These are phyloP conservation scores for Harpegnathos saltator DNA, from an alignment of 1,140 invertebrate genomes.

Conservation along the genomic window DNA sequence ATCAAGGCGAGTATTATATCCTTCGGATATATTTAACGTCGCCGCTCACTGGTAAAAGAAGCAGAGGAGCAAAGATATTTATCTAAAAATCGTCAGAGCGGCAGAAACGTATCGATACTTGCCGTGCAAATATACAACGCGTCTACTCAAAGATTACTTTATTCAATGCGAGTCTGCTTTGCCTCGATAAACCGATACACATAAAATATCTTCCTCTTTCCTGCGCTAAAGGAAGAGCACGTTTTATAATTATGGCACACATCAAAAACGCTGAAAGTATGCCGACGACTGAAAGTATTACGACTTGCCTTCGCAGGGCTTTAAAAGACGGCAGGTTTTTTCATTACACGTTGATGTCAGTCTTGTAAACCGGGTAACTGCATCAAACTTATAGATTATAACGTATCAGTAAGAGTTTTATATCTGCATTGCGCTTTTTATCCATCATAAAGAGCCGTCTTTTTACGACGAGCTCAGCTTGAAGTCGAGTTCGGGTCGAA, in stretches of 20 bases:
- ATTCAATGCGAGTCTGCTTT: neutral
- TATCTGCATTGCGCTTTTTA: slow-evolving; percentile 3
- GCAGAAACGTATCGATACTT: neutral
- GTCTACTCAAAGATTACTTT: neutral
- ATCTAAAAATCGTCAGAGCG: neutral
- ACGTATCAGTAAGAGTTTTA: neutral
- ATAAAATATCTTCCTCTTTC: neutral
- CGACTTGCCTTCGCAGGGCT: neutral
- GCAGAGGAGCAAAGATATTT: neutral
- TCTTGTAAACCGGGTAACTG: neutral
- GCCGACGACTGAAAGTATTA: too few species aligned
- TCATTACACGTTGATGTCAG: neutral
- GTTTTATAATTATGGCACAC: too few species aligned
- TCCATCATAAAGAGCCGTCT: neutral
- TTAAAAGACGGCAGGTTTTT: neutral
- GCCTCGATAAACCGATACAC: neutral
- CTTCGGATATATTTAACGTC: neutral
- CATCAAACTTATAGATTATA: slow-evolving; percentile 1
- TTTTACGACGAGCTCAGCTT: neutral
- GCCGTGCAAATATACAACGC: neutral
- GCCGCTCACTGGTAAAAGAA: too few species aligned
- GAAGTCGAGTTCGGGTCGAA: neutral
- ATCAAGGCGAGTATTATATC: neutral
- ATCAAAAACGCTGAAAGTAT: too few species aligned
- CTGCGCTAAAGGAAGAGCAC: neutral